Evolutionary conservation across 2,113 vertebrate species (phyloP).

Genomic region (Paedocypris sp.): DNA sequence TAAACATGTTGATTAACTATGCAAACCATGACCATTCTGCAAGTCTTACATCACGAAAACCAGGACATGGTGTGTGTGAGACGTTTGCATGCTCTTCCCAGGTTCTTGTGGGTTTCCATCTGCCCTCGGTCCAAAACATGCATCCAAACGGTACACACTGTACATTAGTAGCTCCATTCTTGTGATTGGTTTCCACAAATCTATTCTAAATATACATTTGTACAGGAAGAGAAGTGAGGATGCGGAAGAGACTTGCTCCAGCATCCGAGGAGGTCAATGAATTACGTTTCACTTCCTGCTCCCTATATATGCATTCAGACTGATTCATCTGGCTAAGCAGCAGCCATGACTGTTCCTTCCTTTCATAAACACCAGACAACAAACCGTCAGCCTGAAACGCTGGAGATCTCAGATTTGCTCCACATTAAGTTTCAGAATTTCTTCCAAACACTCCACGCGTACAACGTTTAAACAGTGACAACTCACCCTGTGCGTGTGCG

Average conservation of each 20-base stretch:
- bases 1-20: too few relatives aligned
- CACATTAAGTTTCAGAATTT: slow-evolving; percentile 18
- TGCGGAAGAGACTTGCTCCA: not conserved
- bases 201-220: too few relatives aligned
- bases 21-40: too few relatives aligned
- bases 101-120: too few relatives aligned
- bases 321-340: slow-evolving; percentile 15
- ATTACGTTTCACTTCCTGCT: slow-evolving; percentile 15
- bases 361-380: slow-evolving; percentile 23
- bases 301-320: slow-evolving; percentile 7
- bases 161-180: too few relatives aligned
- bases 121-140: too few relatives aligned
- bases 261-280: not conserved
- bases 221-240: too few relatives aligned
- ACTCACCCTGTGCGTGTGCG: slow-evolving; percentile 48
- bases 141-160: too few relatives aligned
- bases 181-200: too few relatives aligned
- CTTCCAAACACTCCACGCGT: not conserved
- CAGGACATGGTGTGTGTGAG: too few relatives aligned
- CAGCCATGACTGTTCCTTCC: slow-evolving; percentile 32
- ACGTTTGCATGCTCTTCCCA: too few relatives aligned
- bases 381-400: not conserved
- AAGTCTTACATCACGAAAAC: too few relatives aligned
- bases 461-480: slow-evolving; percentile 19
- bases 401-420: not conserved